Evolutionary conservation across 2,888 invertebrate species (phyloP), one percentile per base, ranked within the genome.

Genomic region (Agrilus biguttatus): DNA sequence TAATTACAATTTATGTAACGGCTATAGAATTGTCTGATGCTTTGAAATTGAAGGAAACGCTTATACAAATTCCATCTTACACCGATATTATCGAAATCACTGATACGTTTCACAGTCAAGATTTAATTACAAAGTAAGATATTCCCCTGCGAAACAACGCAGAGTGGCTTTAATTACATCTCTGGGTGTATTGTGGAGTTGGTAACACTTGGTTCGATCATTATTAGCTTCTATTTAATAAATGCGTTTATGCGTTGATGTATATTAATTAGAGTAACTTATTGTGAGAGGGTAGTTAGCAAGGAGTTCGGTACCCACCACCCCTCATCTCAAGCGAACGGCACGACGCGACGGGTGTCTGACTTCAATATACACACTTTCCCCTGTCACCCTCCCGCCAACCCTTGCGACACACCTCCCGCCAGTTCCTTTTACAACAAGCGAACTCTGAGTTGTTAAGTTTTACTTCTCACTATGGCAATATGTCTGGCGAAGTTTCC

Each of bases 181-280:
- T 28, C 10, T 28, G 28, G 28, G 28, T 28, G 28, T 28, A 52
- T 49, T 52, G 48, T 49, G 48, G 28, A 28, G 28, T 28, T 28
- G 43, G 63, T 59, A 61, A 60, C 66, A 65, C 58, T 65, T 63
- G 65, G 62, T 60, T 61, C 64, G 59, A 66, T 65, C 61, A 63
- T 65, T 65, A 65, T 65, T 62, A 63, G 61, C 57, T 59, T 51
- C 57, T 57, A 58, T 63, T 65, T 65, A 65, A 66, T 66, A 65
- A 66, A 65, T 65, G 61, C 64, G 61, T 62, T 61, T 62, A 65
- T 63, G 64, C 62, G 60, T 63, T 65, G 65, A 65, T 66, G 65
- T 66, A 62, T 64, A 66, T 66, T 66, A 66, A 66, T 66, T 65
- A 65, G 62, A 51, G 57, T 61, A 63, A 62, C 59, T 63, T 62